phyloP scores from a whole-genome alignment of 2,797 vertebrate genomes.

The Hemibagrus guttatus region DNA sequence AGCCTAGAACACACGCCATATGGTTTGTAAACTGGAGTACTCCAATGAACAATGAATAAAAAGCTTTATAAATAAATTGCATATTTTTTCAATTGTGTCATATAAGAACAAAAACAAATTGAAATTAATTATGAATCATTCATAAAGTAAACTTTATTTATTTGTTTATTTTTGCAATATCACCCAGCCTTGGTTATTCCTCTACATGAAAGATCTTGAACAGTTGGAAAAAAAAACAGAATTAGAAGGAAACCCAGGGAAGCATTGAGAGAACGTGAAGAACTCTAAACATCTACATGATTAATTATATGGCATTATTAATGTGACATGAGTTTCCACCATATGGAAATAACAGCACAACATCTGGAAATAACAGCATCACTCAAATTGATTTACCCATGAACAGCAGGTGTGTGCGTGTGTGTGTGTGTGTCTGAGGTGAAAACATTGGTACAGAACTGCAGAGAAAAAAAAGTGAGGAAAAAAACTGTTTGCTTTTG shows the following conservation, averaged over 20 bases:
- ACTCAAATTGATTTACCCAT: not conserved
- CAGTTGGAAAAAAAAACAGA: not conserved
- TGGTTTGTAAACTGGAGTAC: too few species aligned
- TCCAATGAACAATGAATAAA: too few species aligned
- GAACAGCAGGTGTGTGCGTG: not conserved
- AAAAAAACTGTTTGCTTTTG: not conserved
- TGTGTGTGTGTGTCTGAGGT: not conserved
- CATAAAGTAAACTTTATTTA: too few species aligned
- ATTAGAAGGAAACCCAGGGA: too few species aligned
- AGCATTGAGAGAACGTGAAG: not conserved
- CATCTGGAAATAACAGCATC: not conserved
- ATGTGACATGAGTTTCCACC: not conserved
- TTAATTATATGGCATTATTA: not conserved
- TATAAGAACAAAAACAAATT: too few species aligned
- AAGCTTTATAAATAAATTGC: too few species aligned
- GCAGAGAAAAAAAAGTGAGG: not conserved
- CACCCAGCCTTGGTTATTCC: too few species aligned
- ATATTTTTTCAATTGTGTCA: too few species aligned
- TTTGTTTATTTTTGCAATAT: too few species aligned
- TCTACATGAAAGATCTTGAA: not conserved
- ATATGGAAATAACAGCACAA: constrained; percentile 3
- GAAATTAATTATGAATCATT: too few species aligned
- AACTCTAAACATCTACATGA: not conserved
- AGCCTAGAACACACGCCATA: too few species aligned
- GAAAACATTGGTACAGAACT: not conserved